These are phyloP conservation scores for Phytoseiulus persimilis DNA, from an alignment of 2,888 invertebrate species.

Conservation along the genomic window DNA sequence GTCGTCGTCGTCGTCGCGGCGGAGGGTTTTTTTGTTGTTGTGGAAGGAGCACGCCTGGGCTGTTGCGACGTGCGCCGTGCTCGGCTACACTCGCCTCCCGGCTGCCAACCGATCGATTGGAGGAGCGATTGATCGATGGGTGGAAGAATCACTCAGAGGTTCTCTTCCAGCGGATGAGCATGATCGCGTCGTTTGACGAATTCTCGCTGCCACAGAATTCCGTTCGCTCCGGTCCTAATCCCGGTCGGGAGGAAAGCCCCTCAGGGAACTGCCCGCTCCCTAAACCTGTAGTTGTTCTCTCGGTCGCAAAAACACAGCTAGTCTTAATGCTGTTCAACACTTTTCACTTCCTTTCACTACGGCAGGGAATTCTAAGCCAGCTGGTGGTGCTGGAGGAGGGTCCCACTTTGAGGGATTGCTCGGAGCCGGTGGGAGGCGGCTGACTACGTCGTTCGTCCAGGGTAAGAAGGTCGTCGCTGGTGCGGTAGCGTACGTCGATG, in stretches of 20 bases:
- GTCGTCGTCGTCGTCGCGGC: neutral
- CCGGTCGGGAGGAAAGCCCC: too few relatives aligned
- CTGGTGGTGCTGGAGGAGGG: neutral
- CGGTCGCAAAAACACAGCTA: neutral
- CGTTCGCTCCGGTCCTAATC: too few relatives aligned
- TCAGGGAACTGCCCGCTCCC: too few relatives aligned
- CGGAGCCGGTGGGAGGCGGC: neutral
- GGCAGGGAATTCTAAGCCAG: neutral
- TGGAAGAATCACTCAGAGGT: neutral
- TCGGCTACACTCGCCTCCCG: neutral
- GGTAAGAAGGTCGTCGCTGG: neutral
- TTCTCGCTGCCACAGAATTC: too few relatives aligned
- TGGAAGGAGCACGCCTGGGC: neutral
- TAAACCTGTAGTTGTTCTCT: neutral
- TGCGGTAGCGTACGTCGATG: neutral
- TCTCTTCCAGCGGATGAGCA: neutral
- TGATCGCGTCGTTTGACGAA: neutral
- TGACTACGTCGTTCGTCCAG: neutral
- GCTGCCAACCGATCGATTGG: neutral
- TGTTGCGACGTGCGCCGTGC: neutral
- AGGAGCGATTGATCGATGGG: neutral
- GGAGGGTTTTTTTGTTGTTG: too few relatives aligned
- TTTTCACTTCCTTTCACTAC: neutral
- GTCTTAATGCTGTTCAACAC: neutral
- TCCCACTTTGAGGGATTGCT: neutral